Evolutionary conservation across 92 coral and sea anemone species (phyloP).

Genomic region (Zoanthus solanderi): DNA sequence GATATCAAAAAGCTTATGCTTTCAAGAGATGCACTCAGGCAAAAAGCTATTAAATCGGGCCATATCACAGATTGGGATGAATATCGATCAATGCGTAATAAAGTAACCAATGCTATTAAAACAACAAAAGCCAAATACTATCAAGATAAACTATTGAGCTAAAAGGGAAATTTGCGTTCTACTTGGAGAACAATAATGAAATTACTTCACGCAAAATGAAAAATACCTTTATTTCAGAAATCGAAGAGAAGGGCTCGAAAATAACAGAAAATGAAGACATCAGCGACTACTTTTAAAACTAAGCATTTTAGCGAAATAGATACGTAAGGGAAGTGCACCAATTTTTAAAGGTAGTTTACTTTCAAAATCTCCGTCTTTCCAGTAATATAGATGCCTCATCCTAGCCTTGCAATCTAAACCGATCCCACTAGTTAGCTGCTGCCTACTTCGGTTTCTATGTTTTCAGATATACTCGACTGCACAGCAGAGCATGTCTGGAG

Average conservation of each 20-base stretch:
- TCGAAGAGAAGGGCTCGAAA: background rate
- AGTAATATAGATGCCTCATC: too few relatives aligned
- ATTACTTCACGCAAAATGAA: slow-evolving; percentile 4
- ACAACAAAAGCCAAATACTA: slow-evolving; percentile 8
- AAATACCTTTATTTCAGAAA: slow-evolving; percentile 4
- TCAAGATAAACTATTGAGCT: background rate
- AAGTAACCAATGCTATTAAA: slow-evolving; percentile 1
- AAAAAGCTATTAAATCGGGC: background rate
- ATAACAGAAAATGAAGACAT: background rate
- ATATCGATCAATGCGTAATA: background rate
- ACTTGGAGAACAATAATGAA: slow-evolving; percentile 17
- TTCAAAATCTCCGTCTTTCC: background rate
- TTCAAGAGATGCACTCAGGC: slow-evolving; percentile 21
- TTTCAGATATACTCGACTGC: background rate
- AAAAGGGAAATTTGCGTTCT: background rate
- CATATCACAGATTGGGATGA: background rate
- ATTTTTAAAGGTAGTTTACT: background rate
- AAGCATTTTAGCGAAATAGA: too few relatives aligned
- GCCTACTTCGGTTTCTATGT: too few relatives aligned
- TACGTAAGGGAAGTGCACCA: background rate
- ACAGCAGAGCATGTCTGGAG: slow-evolving; percentile 14
- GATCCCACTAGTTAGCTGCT: too few relatives aligned
- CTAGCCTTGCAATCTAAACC: too few relatives aligned
- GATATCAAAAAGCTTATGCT: background rate
- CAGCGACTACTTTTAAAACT: too few relatives aligned